Evolutionary conservation across 2,113 vertebrate species (phyloP).

Genomic region (Pagrus major): DNA sequence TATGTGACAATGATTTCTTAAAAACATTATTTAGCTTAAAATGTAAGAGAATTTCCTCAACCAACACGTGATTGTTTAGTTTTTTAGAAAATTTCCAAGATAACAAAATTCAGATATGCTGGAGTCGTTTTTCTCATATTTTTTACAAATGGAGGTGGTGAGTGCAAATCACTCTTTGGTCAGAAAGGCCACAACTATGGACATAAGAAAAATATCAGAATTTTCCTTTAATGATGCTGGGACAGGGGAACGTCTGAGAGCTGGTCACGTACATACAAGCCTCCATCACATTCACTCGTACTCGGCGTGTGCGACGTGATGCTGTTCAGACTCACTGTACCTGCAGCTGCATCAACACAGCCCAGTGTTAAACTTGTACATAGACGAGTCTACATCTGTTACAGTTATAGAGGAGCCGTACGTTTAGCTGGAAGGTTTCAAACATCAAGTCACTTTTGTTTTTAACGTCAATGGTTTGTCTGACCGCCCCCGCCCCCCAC

Average conservation of each 20-base stretch:
- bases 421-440: constrained; percentile 60
- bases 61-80: too few species aligned
- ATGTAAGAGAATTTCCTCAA: too few species aligned
- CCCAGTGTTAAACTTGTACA: constrained; percentile 55
- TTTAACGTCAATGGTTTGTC: constrained; percentile 20
- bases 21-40: too few species aligned
- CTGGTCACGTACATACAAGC: neutral
- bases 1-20: too few species aligned
- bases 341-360: constrained; percentile 4
- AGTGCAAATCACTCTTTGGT: neutral
- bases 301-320: neutral
- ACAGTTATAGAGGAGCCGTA: constrained; percentile 46
- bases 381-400: constrained; percentile 42
- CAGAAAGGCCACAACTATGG: neutral
- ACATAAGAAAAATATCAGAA: neutral
- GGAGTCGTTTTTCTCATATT: neutral
- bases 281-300: neutral
- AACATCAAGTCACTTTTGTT: constrained; percentile 41
- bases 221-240: neutral
- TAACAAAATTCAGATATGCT: too few species aligned
- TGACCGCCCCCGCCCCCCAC: neutral
- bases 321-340: neutral
- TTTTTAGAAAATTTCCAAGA: too few species aligned
- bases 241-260: neutral
- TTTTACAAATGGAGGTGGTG: neutral